These are phyloP conservation scores for Nomada fucata DNA, from an alignment of 2,888 invertebrate species.

Conservation along the genomic window DNA sequence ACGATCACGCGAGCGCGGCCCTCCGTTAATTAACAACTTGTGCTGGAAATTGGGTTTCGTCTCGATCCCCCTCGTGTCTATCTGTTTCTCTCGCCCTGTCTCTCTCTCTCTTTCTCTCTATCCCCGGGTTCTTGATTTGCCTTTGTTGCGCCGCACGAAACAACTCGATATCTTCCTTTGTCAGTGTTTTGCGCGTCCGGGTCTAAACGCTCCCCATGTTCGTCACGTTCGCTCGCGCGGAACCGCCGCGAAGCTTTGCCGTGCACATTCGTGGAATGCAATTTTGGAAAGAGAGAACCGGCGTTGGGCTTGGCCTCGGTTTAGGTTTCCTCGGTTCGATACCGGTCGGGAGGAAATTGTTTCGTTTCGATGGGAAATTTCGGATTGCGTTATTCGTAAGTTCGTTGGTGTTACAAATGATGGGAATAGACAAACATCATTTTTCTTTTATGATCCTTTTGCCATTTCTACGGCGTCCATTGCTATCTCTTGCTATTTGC, in stretches of 20 bases:
- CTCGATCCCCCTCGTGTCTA: neutral
- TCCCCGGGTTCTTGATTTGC: neutral
- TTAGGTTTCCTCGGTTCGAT: neutral
- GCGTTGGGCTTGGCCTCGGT: neutral
- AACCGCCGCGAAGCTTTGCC: conserved; percentile 15
- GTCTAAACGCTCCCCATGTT: conserved; percentile 22
- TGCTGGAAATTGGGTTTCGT: conserved; percentile 37
- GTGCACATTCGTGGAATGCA: conserved; percentile 11
- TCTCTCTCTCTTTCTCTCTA: neutral
- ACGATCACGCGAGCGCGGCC: conserved; percentile 3
- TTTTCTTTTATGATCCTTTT: too few relatives aligned
- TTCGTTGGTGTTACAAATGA: neutral
- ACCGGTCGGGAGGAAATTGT: neutral
- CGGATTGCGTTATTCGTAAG: too few relatives aligned
- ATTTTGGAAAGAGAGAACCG: conserved; percentile 20
- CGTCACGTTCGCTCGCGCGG: conserved; percentile 28
- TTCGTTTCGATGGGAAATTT: neutral
- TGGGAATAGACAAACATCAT: too few relatives aligned
- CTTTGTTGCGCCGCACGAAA: neutral
- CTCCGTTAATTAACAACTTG: conserved; percentile 46
- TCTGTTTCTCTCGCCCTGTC: neutral
- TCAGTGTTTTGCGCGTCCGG: neutral
- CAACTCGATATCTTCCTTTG: conserved; percentile 22
- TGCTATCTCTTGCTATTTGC: too few relatives aligned
- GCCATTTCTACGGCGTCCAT: too few relatives aligned